Base-by-base conservation (phyloP, 2,888 invertebrate genomes). In the Empis livida region DNA sequence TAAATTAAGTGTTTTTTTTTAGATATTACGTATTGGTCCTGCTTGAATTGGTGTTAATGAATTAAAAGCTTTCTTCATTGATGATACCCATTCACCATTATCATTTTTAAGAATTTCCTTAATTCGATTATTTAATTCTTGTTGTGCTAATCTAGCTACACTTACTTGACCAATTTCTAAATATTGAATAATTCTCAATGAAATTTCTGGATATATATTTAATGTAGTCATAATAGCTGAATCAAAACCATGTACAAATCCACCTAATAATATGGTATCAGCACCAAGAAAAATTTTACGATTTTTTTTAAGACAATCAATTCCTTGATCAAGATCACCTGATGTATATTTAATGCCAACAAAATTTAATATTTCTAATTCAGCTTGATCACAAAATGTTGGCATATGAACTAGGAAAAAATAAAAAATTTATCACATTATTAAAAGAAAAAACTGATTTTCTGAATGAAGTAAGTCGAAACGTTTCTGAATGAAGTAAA, bases 311-410 rank as follows among this genome's bases (percentile, higher is more conserved):
- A 79, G 55, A 2, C 81, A 81, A 55, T 74, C 75, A 1, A 74
- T 69, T 1, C 77, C 84, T 62, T 84, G 82, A 45, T 78, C 77
- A 42, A 89, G 70, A 59, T 82, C 78, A 37, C 75, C 77, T 10
- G 82, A 81, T 0, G 90, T 89, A 61, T 82, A 89, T 64, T 91
- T 91, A n/a, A 89, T 73, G 4, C 91, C 91, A 49, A 75, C 76
- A 59, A 91, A 83, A 45, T 80, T 85, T 0, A 86, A 79, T 42
- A 91, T 78, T 48, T 72, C 63, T 5, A 70, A 69, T 0, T 74
- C 74, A 1, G 83, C 80, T 17, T 76, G 72, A 13, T 72, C 68
- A 37, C 85, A 73, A 57, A 85, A 83, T 23, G 75, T 67, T 39
- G 78, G 79, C 84, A 86, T 86, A 56, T 80, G 74, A 43, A 87